phyloP scores from a whole-genome alignment of 2,888 invertebrate genomes.

The Chymomyza amoena region DNA sequence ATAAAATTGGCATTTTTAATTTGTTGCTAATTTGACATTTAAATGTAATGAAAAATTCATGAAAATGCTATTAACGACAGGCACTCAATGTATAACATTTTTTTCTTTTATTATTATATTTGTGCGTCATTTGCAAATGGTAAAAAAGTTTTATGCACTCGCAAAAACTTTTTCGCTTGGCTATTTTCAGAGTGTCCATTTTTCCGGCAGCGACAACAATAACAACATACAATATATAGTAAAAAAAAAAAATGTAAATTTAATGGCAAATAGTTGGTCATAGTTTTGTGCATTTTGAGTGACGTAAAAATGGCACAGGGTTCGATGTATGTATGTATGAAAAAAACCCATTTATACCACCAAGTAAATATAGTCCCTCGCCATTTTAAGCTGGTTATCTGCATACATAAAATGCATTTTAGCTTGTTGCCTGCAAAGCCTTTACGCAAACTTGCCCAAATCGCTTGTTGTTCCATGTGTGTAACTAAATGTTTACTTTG shows the following conservation, averaged over 20 bases:
- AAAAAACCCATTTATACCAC: not conserved
- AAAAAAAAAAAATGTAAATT: not conserved
- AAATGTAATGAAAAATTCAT: slow-evolving; percentile 35
- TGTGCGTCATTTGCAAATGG: slow-evolving; percentile 12
- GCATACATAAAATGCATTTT: not conserved
- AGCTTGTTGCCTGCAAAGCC: not conserved
- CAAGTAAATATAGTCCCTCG: not conserved
- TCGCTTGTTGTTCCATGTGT: not conserved
- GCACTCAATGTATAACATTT: slow-evolving; percentile 27
- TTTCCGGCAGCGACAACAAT: not conserved
- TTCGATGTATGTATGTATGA: not conserved
- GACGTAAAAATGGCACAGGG: not conserved
- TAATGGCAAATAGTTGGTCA: not conserved
- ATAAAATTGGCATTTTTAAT: slow-evolving; percentile 58
- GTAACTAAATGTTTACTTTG: not conserved
- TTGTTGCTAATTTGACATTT: slow-evolving; percentile 65
- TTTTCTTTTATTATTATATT: slow-evolving; percentile 1
- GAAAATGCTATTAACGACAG: slow-evolving; percentile 30
- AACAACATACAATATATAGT: slow-evolving; percentile 19
- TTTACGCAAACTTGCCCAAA: not conserved
- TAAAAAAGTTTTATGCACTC: slow-evolving; percentile 34
- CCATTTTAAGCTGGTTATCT: not conserved
- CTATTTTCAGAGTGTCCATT: slow-evolving; percentile 26
- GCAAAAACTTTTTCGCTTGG: slow-evolving; percentile 31
- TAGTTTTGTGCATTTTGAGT: not conserved